Evolutionary conservation across 2,888 invertebrate genomes (phyloP).

Genomic region (Scrobipalpa costella): DNA sequence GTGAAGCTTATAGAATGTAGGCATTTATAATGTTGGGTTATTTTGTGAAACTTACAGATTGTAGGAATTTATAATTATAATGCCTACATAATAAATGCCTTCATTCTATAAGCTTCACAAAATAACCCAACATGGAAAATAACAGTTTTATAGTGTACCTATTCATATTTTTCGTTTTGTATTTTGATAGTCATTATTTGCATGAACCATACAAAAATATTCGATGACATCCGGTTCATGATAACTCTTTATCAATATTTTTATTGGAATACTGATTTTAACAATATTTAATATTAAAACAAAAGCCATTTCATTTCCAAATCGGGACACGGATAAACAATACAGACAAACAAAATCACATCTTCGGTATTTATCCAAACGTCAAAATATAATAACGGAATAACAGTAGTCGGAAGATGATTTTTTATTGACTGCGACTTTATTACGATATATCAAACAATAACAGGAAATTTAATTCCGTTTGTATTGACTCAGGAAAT

Average conservation of each 20-base stretch:
- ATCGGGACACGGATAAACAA: not conserved
- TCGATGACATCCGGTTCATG: not conserved
- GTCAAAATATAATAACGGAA: not conserved
- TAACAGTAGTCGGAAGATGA: not conserved
- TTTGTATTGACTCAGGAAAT: conserved; percentile 19
- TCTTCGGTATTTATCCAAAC: conserved; percentile 3
- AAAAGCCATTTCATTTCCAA: not conserved
- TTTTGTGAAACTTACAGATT: too few species aligned
- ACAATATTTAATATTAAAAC: not conserved
- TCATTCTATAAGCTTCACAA: too few species aligned
- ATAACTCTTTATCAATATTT: conserved; percentile 2
- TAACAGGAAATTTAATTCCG: conserved; percentile 22
- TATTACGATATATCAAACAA: conserved; percentile 44
- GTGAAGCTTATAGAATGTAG: too few species aligned
- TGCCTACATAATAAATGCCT: too few species aligned
- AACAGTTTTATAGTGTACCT: too few species aligned
- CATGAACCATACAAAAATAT: not conserved
- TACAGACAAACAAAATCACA: not conserved
- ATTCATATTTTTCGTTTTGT: too few species aligned
- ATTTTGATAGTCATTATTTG: not conserved
- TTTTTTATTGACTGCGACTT: conserved; percentile 43
- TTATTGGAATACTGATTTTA: not conserved
- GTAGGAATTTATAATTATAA: too few species aligned
- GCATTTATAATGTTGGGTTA: too few species aligned
- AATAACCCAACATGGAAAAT: too few species aligned